A percentile compares a stretch with the other conserved stretches of the same genome.
Conservation (phyloP, 2,797 vertebrate species). For the Xerus rutilus region DNA sequence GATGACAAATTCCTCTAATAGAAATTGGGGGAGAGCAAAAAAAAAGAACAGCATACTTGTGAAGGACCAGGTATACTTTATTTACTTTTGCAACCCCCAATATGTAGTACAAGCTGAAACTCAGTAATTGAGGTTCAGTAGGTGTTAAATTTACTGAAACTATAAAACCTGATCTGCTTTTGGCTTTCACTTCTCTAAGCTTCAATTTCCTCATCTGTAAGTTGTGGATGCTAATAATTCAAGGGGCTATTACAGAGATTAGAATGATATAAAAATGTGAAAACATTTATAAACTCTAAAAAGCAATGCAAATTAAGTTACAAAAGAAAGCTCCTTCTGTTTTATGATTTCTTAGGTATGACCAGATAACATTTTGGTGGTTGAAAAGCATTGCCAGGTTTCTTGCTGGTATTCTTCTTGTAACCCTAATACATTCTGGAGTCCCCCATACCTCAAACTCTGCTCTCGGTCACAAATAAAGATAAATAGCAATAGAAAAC, state of each 20-base stretch:
- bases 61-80: not conserved
- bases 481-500: not conserved
- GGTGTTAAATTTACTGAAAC: conserved; percentile 34
- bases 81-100: not conserved
- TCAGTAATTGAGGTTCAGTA: not conserved
- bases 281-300: conserved; percentile 53
- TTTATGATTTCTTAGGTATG: not conserved
- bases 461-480: not conserved
- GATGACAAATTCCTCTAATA: not conserved
- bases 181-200: conserved; percentile 41
- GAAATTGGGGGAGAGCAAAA: not conserved
- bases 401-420: not conserved
- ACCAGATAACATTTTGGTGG: not conserved
- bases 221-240: conserved; percentile 53
- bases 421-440: not conserved
- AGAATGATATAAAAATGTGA: conserved; percentile 17
- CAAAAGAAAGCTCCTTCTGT: conserved; percentile 12
- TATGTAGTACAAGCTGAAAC: conserved; percentile 20
- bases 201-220: conserved; percentile 43
- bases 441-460: not conserved
- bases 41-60: not conserved
- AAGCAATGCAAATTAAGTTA: conserved; percentile 51
- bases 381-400: not conserved
- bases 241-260: conserved; percentile 62
- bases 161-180: conserved; percentile 37